Percentiles rank a stretch among this genome's conserved stretches.
These are phyloP conservation scores for Erynnis tages DNA, from an alignment of 2,888 invertebrate species.

Conservation along the genomic window DNA sequence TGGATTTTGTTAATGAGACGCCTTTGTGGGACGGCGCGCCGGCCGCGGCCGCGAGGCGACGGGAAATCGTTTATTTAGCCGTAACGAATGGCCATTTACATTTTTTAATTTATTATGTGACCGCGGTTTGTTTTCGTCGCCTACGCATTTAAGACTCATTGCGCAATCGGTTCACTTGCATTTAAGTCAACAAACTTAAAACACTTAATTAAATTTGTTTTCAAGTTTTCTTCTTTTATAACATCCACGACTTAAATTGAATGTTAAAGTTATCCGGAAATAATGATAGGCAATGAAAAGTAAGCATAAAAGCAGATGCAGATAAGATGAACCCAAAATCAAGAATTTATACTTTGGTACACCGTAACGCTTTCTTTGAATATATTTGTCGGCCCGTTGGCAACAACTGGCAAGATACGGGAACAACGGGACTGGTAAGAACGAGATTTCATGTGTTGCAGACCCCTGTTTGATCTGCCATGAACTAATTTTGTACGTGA, in stretches of 20 bases:
- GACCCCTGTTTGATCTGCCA: conserved; percentile 1
- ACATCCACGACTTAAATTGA: no score
- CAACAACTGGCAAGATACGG: conserved; percentile 3
- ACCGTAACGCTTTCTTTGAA: neutral
- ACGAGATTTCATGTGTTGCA: conserved; percentile 5
- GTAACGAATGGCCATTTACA: conserved; percentile 65
- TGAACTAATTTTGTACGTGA: conserved; percentile 5
- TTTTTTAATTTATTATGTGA: conserved; percentile 51
- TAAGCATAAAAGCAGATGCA: no score
- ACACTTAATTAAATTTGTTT: no score
- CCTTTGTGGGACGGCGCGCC: conserved; percentile 55
- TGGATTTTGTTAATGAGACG: conserved; percentile 69
- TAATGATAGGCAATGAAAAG: no score
- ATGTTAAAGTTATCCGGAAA: no score
- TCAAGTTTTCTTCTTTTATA: no score
- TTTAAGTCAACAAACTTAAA: neutral
- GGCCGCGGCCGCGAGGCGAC: conserved; percentile 45
- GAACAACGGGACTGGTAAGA: neutral
- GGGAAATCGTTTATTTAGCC: conserved; percentile 71
- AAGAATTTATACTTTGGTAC: no score
- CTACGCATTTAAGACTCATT: conserved; percentile 10
- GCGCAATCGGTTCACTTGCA: neutral
- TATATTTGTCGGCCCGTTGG: conserved; percentile 3
- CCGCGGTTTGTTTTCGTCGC: conserved; percentile 48
- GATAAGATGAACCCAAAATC: neutral